These are phyloP conservation scores for Ferdinandea cuprea DNA, from an alignment of 2,888 invertebrate genomes.

Conservation along the genomic window DNA sequence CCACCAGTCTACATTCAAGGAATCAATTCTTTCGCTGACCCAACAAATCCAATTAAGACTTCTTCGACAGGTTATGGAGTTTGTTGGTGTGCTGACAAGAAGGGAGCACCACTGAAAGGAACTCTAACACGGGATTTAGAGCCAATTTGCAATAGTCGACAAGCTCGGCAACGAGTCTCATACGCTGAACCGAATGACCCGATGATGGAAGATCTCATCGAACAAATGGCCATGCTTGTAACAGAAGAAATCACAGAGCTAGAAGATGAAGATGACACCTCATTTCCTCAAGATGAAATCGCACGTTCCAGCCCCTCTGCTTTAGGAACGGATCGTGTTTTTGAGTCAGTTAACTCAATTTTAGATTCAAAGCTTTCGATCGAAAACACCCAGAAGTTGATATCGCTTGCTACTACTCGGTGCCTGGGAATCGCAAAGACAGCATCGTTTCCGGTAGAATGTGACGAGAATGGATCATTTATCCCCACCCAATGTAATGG, in stretches of 20 bases:
- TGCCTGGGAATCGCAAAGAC: conserved; percentile 83
- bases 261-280: conserved; percentile 54
- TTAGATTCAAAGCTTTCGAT: conserved; percentile 81
- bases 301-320: conserved; percentile 79
- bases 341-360: conserved; percentile 80
- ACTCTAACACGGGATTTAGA: conserved; percentile 89
- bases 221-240: conserved; percentile 86
- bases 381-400: conserved; percentile 78
- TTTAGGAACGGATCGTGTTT: conserved; percentile 80
- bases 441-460: conserved; percentile 84
- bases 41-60: conserved; percentile 13
- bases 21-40: conserved; percentile 46
- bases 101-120: conserved; percentile 92
- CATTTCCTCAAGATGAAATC: conserved; percentile 26
- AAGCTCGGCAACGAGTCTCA: conserved; percentile 86
- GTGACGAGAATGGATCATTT: conserved; percentile 88
- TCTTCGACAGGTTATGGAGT: conserved; percentile 85
- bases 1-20: conserved; percentile 37
- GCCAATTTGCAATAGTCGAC: conserved; percentile 91
- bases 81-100: conserved; percentile 94
- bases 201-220: conserved; percentile 88
- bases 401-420: conserved; percentile 80
- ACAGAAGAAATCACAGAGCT: conserved; percentile 81
- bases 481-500: conserved; percentile 89
- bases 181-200: conserved; percentile 83